Conservation (phyloP, 2,888 invertebrate genomes). For the Lobophora halterata region DNA sequence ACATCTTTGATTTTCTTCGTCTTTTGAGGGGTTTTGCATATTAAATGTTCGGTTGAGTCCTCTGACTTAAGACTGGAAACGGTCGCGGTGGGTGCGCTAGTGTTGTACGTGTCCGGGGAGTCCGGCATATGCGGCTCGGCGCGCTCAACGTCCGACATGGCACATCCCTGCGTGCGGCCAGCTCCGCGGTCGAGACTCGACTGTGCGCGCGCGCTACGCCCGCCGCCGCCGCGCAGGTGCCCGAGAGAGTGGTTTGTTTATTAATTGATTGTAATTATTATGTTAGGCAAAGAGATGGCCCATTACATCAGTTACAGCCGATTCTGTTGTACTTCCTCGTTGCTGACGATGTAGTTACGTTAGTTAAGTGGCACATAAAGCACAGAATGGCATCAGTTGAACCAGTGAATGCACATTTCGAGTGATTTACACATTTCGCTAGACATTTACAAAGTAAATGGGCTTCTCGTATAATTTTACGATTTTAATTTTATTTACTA, state of each 20-base stretch:
- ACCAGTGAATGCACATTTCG: too few species aligned
- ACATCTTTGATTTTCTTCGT: conserved; percentile 43
- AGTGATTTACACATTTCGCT: too few species aligned
- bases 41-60: conserved; percentile 80
- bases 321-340: conserved; percentile 11
- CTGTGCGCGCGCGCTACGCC: too few species aligned
- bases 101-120: conserved; percentile 42
- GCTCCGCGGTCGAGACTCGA: conserved; percentile 8
- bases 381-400: too few species aligned
- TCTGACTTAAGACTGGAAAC: conserved; percentile 75
- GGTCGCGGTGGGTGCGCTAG: conserved; percentile 56
- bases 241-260: conserved; percentile 11
- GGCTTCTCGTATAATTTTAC: too few species aligned
- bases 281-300: conserved; percentile 8
- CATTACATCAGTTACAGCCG: conserved; percentile 4
- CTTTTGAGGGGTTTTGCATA: conserved; percentile 76
- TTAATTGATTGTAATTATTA: conserved; percentile 11
- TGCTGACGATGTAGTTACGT: too few species aligned
- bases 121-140: conserved; percentile 32
- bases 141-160: conserved; percentile 38
- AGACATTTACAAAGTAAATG: too few species aligned
- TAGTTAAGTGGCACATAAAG: too few species aligned
- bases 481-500: too few species aligned
- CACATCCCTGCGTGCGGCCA: conserved; percentile 25
- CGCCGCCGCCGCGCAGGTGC: conserved; percentile 13